Percentiles rank a stretch among this genome's conserved stretches.
These are phyloP conservation scores for Mechanitis messenoides DNA, from an alignment of 2,888 invertebrate genomes.

Conservation along the genomic window DNA sequence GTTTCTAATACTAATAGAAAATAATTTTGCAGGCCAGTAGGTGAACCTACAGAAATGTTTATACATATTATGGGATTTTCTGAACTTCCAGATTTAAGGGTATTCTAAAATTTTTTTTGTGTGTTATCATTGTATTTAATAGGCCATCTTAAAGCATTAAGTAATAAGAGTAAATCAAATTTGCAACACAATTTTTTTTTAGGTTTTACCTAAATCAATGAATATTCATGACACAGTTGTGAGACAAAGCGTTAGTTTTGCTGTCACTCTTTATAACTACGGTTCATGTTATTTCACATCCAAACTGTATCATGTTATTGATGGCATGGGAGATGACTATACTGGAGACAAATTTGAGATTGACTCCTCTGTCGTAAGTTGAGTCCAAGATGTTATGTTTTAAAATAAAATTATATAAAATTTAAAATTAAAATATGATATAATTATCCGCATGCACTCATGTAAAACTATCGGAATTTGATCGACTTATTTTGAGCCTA, in stretches of 20 bases:
- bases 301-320: conserved; percentile 48
- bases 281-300: conserved; percentile 63
- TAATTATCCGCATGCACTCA: no score
- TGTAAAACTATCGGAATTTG: no score
- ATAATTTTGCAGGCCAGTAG: conserved; percentile 53
- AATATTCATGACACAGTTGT: conserved; percentile 63
- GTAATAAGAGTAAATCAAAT: not conserved
- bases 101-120: conserved; percentile 26
- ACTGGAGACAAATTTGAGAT: conserved; percentile 56
- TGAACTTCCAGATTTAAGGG: conserved; percentile 62
- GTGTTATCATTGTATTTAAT: no score
- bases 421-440: no score
- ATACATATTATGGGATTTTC: conserved; percentile 63
- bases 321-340: conserved; percentile 61
- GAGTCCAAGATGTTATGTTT: not conserved
- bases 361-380: conserved; percentile 52
- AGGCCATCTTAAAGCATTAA: no score
- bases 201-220: conserved; percentile 58
- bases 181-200: conserved; percentile 8
- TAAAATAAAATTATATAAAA: no score
- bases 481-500: no score
- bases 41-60: conserved; percentile 59
- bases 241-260: conserved; percentile 42
- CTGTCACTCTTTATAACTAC: conserved; percentile 57
- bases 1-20: not conserved